These are phyloP conservation scores for Conistra vaccinii DNA, from an alignment of 2,888 invertebrate genomes.

Conservation along the genomic window DNA sequence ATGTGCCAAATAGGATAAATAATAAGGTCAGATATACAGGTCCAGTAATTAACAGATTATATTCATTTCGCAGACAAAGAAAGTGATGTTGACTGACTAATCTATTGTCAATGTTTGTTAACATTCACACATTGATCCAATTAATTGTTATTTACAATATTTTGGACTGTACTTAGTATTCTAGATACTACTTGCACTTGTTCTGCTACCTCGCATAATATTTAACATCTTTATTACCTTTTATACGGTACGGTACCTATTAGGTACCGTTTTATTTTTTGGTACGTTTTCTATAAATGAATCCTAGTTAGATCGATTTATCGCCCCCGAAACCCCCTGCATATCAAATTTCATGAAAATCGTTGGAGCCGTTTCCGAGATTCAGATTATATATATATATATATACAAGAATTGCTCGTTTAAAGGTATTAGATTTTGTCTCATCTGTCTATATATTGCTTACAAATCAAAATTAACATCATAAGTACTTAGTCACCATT, in stretches of 20 bases:
- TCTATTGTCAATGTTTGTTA: slow-evolving; percentile 68
- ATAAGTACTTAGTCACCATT: neutral
- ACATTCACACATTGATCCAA: slow-evolving; percentile 66
- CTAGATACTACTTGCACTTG: slow-evolving; percentile 10
- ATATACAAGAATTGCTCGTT: too few relatives aligned
- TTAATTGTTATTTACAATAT: slow-evolving; percentile 50
- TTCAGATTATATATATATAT: too few relatives aligned
- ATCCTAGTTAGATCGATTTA: too few relatives aligned
- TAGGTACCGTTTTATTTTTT: too few relatives aligned
- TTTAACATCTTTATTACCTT: too few relatives aligned
- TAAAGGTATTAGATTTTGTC: too few relatives aligned
- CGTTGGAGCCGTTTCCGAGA: too few relatives aligned
- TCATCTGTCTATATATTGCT: neutral
- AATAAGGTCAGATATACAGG: slow-evolving; percentile 35
- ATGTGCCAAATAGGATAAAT: slow-evolving; percentile 49
- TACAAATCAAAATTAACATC: neutral
- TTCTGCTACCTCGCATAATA: neutral
- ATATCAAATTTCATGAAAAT: too few relatives aligned
- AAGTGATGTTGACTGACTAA: slow-evolving; percentile 62
- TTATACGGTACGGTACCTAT: too few relatives aligned
- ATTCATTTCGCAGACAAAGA: slow-evolving; percentile 62
- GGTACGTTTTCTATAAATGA: too few relatives aligned
- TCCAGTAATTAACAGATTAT: slow-evolving; percentile 44
- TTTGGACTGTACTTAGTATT: slow-evolving; percentile 13
- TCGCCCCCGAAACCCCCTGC: too few relatives aligned